Evolutionary conservation across 2,113 vertebrate species (phyloP), one percentile per base, ranked within the genome.

Genomic region (Progne subis): DNA sequence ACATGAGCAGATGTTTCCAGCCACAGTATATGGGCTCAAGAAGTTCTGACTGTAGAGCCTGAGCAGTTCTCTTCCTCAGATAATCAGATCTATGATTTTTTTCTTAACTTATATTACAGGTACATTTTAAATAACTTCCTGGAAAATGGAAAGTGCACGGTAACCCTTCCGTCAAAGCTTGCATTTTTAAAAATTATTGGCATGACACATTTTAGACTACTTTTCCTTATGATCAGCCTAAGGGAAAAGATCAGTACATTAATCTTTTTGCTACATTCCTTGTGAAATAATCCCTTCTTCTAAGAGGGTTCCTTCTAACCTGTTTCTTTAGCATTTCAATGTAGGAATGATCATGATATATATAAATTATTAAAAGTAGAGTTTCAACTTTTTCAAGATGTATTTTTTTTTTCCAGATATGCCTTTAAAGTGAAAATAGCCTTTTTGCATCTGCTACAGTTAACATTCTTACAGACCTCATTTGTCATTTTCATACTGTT

Each of bases 21-120:
- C 31, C 59, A 86, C 92, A 39, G 44, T 50, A 28, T 86, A 63
- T 77, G 39, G 28, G 39, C 12, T 81, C 96, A 70, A 74, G 61
- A 68, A 31, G 12, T 94, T 94, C 53, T 82, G 19, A 34, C 39
- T 79, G 12, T 72, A 11, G 8, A 88, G 49, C 8, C 5, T 87
- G 78, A 92, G 17, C 10, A 79, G 14, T 85, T 86, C 37, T 92
- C 32, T 95, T 86, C 28, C 43, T 82, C 80, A 60, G 60, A 80
- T 84, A 94, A 95, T 88, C 88, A 44, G 56, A 77, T 81, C 90
- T 91, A 92, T 85, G 43, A n/a, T 17, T 96, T 85, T 95, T 92
- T 91, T 39, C 46, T 83, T 83, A 70, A 94, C 77, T 95, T 89
- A 11, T 44, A 46, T 65, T 89, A 46, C 53, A 94, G 65, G 64